These are phyloP conservation scores for Brachynemurus nebulosus DNA, from an alignment of 2,888 invertebrate genomes.

Conservation along the genomic window DNA sequence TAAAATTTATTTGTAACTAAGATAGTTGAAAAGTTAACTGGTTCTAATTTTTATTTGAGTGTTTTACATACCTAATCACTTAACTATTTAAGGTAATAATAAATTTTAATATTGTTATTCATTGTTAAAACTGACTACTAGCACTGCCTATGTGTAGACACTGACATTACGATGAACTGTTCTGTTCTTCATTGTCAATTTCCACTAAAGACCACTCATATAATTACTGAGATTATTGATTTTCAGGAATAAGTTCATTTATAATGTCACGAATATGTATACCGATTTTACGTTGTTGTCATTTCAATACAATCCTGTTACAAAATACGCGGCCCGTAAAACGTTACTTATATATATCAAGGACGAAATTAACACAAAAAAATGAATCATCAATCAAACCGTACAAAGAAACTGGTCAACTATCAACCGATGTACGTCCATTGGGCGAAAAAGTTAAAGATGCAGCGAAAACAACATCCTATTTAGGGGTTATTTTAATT, in stretches of 20 bases:
- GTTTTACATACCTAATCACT: too few relatives aligned
- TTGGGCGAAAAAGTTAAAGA: slow-evolving; percentile 72
- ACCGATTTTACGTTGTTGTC: background rate
- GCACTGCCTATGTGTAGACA: slow-evolving; percentile 1
- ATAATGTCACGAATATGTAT: slow-evolving; percentile 5
- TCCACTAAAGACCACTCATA: background rate
- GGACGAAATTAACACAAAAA: background rate
- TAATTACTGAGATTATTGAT: slow-evolving; percentile 3
- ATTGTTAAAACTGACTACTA: background rate
- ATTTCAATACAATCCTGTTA: too few relatives aligned
- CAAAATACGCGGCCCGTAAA: too few relatives aligned
- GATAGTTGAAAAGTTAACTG: too few relatives aligned
- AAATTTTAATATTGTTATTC: background rate
- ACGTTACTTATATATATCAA: background rate
- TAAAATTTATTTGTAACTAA: too few relatives aligned
- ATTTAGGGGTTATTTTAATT: slow-evolving; percentile 65
- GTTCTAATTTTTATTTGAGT: too few relatives aligned
- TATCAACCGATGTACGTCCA: slow-evolving; percentile 41
- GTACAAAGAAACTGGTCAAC: slow-evolving; percentile 1
- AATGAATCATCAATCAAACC: background rate
- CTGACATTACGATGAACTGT: background rate
- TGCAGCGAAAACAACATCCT: slow-evolving; percentile 78
- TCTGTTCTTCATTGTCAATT: too few relatives aligned
- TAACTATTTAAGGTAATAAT: background rate
- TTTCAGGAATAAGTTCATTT: background rate